phyloP scores from a whole-genome alignment of 1,140 invertebrate species.

The Zaprionus davidi region DNA sequence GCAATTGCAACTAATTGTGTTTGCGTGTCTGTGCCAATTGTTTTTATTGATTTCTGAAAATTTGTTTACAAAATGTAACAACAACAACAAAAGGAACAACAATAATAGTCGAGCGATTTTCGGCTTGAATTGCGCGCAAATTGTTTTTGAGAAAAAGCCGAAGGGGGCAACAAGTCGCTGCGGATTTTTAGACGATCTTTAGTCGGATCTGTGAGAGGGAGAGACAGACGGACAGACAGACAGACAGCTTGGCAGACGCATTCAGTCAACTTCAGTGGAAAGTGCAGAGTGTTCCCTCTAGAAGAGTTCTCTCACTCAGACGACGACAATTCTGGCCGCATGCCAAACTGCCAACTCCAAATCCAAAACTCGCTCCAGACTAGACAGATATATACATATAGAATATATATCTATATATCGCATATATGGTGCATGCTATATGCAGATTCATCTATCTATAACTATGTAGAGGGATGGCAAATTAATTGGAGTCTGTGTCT shows the following conservation, averaged over 20 bases:
- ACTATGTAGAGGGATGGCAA: conserved; percentile 28
- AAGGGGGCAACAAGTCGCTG: conserved; percentile 22
- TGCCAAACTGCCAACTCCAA: conserved; percentile 60
- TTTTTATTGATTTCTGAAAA: conserved; percentile 73
- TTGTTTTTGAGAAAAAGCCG: conserved; percentile 14
- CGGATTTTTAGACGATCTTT: conserved; percentile 39
- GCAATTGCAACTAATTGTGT: conserved; percentile 71
- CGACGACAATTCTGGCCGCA: conserved; percentile 56
- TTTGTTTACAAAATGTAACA: conserved; percentile 67
- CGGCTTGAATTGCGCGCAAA: conserved; percentile 62
- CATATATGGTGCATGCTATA: conserved; percentile 16
- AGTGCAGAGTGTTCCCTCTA: conserved; percentile 1
- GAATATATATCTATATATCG: conserved; percentile 17
- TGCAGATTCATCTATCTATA: conserved; percentile 34
- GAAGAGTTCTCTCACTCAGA: conserved; percentile 4
- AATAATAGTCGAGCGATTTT: conserved; percentile 58
- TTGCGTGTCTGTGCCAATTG: conserved; percentile 73
- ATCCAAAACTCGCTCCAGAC: conserved; percentile 26
- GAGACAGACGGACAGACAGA: not conserved
- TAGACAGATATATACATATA: conserved; percentile 35
- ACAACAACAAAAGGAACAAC: conserved; percentile 34
- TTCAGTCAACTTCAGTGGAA: conserved; percentile 11
- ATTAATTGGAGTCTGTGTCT: conserved; percentile 66
- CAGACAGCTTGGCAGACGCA: conserved; percentile 11
- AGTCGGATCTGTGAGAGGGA: conserved; percentile 29